phyloP scores from a whole-genome alignment of 64 coral and sea anemone species.

The Pachyseris speciosa region DNA sequence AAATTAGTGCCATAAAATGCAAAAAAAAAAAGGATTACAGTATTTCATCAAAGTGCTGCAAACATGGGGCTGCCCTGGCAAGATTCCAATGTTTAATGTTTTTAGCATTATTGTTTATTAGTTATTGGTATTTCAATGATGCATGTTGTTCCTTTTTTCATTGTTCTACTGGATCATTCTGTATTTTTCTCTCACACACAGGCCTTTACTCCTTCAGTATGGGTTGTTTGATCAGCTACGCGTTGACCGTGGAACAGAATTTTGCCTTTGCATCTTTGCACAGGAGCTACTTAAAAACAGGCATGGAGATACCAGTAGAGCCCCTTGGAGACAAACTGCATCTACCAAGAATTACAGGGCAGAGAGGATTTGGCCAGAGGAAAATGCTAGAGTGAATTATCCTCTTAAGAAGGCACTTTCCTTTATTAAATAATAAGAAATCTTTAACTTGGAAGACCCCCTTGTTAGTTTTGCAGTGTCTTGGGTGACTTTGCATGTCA shows the following conservation, averaged over 20 bases:
- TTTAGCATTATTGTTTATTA: too few species aligned
- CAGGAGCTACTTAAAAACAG: constrained; percentile 48
- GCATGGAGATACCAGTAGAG: neutral
- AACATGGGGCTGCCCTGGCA: too few species aligned
- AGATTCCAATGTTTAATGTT: too few species aligned
- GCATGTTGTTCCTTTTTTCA: too few species aligned
- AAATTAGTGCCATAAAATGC: too few species aligned
- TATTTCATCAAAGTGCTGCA: too few species aligned
- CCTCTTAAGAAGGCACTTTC: constrained; percentile 37
- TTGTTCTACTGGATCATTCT: too few species aligned
- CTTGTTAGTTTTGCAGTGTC: constrained; percentile 18
- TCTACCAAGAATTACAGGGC: constrained; percentile 51
- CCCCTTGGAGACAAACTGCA: constrained; percentile 48
- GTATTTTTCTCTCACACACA: too few species aligned
- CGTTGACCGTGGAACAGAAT: constrained; percentile 44
- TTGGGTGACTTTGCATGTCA: constrained; percentile 52
- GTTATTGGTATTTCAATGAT: too few species aligned
- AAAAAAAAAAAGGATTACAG: too few species aligned
- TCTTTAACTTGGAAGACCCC: constrained; percentile 49
- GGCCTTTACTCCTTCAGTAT: constrained; percentile 25
- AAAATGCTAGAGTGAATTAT: constrained; percentile 51
- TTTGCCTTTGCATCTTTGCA: constrained; percentile 60
- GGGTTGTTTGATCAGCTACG: constrained; percentile 51
- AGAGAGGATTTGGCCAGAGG: constrained; percentile 65
- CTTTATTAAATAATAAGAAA: constrained; percentile 15